Percentiles rank a stretch among this genome's conserved stretches.
These are phyloP conservation scores for Nerophis lumbriciformis DNA, from an alignment of 2,113 vertebrate species.

Conservation along the genomic window DNA sequence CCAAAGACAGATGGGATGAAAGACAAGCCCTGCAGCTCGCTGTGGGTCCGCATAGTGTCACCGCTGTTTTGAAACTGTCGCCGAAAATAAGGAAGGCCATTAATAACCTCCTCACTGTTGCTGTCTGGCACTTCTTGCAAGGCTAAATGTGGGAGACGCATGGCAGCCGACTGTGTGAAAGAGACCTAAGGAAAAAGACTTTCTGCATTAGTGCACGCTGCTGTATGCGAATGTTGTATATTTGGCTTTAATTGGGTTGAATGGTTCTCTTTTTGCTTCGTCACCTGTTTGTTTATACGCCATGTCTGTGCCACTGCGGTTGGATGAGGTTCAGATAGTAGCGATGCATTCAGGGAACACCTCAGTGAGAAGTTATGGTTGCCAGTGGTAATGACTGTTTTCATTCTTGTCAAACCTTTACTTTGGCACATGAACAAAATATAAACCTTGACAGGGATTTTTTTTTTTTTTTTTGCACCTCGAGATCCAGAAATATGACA, in stretches of 20 bases:
- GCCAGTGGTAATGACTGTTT: slow-evolving; percentile 65
- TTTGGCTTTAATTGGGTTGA: slow-evolving; percentile 33
- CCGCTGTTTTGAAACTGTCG: slow-evolving; percentile 66
- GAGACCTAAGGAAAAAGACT: slow-evolving; percentile 36
- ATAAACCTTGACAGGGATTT: slow-evolving; percentile 59
- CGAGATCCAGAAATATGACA: slow-evolving; percentile 65
- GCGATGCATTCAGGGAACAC: slow-evolving; percentile 45
- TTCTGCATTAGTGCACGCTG: slow-evolving; percentile 16
- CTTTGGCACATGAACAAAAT: slow-evolving; percentile 68
- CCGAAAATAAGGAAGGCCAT: slow-evolving; percentile 68
- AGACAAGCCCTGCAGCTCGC: slow-evolving; percentile 56
- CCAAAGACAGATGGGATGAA: slow-evolving; percentile 65
- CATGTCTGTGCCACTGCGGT: slow-evolving; percentile 30
- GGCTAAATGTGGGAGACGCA: slow-evolving; percentile 54
- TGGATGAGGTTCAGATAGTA: slow-evolving; percentile 54
- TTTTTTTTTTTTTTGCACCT: slow-evolving; percentile 46
- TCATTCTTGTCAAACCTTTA: slow-evolving; percentile 64
- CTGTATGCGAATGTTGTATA: slow-evolving; percentile 9
- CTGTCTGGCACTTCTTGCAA: slow-evolving; percentile 47
- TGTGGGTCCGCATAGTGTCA: slow-evolving; percentile 53
- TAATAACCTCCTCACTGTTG: slow-evolving; percentile 67
- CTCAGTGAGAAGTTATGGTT: slow-evolving; percentile 55
- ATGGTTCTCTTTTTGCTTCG: slow-evolving; percentile 30
- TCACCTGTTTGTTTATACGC: slow-evolving; percentile 52
- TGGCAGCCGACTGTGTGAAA: slow-evolving; percentile 59